These are phyloP conservation scores for Calliopum simillimum DNA, from an alignment of 2,888 invertebrate species.

Conservation along the genomic window DNA sequence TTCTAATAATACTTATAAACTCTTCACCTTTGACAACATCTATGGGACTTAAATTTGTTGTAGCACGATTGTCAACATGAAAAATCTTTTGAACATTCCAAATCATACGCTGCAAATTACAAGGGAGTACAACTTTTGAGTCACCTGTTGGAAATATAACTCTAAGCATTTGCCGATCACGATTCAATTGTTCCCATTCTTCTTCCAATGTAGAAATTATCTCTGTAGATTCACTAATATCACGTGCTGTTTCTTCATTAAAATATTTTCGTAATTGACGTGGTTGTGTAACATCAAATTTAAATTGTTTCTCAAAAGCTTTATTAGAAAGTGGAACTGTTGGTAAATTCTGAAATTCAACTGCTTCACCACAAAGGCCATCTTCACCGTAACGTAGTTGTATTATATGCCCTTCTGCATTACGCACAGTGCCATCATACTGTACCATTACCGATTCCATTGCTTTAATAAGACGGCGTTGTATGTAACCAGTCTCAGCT, in stretches of 20 bases:
- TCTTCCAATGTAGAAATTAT: slow-evolving; percentile 86
- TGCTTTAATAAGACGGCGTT: slow-evolving; percentile 95
- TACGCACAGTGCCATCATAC: slow-evolving; percentile 96
- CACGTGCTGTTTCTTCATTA: slow-evolving; percentile 89
- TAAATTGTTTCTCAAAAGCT: slow-evolving; percentile 92
- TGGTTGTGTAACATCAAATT: slow-evolving; percentile 93
- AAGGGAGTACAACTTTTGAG: slow-evolving; percentile 94
- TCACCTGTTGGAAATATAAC: slow-evolving; percentile 95
- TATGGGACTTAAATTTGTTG: slow-evolving; percentile 90
- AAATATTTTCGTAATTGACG: slow-evolving; percentile 77
- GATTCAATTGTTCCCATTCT: slow-evolving; percentile 92
- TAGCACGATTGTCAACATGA: slow-evolving; percentile 91
- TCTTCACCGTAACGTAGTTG: slow-evolving; percentile 93
- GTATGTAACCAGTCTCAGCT: slow-evolving; percentile 98
- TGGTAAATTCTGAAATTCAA: slow-evolving; percentile 86
- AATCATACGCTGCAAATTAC: slow-evolving; percentile 96
- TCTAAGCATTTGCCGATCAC: slow-evolving; percentile 85
- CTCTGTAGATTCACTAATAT: slow-evolving; percentile 86
- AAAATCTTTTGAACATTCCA: slow-evolving; percentile 99
- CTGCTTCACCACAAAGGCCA: slow-evolving; percentile 93
- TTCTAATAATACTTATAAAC: not conserved
- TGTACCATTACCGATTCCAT: slow-evolving; percentile 98
- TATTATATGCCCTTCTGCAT: slow-evolving; percentile 90
- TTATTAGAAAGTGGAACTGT: slow-evolving; percentile 79
- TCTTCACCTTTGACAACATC: slow-evolving; percentile 70